phyloP scores from a whole-genome alignment of 1,140 invertebrate species.

The Eupristina koningsbergeri region DNA sequence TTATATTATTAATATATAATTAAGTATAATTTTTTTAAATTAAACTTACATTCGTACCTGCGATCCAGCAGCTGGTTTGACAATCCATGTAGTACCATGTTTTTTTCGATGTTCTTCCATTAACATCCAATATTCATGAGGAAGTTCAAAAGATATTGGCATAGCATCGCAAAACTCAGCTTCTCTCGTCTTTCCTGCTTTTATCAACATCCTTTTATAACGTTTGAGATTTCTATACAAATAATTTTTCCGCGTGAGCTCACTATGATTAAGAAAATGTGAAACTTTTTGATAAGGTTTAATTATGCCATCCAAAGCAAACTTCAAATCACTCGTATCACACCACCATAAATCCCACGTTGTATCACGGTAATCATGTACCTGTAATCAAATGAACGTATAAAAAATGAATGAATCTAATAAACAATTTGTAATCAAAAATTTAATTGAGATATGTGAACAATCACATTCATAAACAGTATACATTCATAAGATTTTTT shows the following conservation, averaged over 20 bases:
- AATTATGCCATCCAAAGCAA: constrained; percentile 57
- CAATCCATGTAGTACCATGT: constrained; percentile 76
- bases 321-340: constrained; percentile 63
- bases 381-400: not conserved
- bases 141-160: constrained; percentile 70
- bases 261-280: constrained; percentile 77
- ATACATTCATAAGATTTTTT: too few relatives aligned
- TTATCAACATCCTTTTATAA: constrained; percentile 63
- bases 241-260: constrained; percentile 77
- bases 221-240: constrained; percentile 77
- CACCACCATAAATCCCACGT: constrained; percentile 73
- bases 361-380: constrained; percentile 42
- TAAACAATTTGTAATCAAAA: too few relatives aligned
- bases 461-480: too few relatives aligned
- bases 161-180: constrained; percentile 68
- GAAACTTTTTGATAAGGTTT: constrained; percentile 62
- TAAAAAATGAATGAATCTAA: too few relatives aligned
- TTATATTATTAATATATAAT: too few relatives aligned
- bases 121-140: constrained; percentile 74
- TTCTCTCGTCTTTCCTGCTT: constrained; percentile 61
- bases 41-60: constrained; percentile 53
- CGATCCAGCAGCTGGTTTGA: constrained; percentile 75
- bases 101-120: constrained; percentile 74
- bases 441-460: too few relatives aligned
- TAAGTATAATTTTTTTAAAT: not conserved